Evolutionary conservation across 2,888 invertebrate species (phyloP), one percentile per base, ranked within the genome.

Genomic region (Schizaphis graminum): DNA sequence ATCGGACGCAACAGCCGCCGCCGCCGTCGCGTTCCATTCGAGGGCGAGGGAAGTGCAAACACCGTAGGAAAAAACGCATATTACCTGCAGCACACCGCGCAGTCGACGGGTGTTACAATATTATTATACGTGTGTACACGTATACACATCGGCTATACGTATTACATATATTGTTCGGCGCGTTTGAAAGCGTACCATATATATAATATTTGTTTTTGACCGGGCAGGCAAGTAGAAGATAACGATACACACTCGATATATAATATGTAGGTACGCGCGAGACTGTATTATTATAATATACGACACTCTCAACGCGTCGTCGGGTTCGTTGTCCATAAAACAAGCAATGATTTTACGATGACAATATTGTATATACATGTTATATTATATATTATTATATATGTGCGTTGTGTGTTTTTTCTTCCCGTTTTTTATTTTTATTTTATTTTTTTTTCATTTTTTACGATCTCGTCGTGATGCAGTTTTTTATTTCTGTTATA

Each of bases 21-120:
- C 53, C 53, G n/a, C 35, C 77, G 56, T 35, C 57, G 89, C 93
- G 93, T 93, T 93, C 93, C 93, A 93, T 93, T 93, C 89, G 93
- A 93, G 61, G 93, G 93, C 93, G 93, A 90, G 93, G 93, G 93
- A 93, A 93, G 86, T 61, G 93, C 93, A 93, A 93, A 93, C 93
- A 93, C 90, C 85, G 93, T 41, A 90, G 89, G 90, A 57, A 93
- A 93, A 92, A 90, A 93, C n/a, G 86, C 90, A 67, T 89, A 56
- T 92, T 89, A 89, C 89, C 89, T 53, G 77, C 89, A 89, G 86
- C 56, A 35, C 41, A 49, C 26, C 41, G 11, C 49, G 7, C 24
- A 13, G 47, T 11, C 44, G 44, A 10, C 28, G 44, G 26, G 41
- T 67, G 47, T 90, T 67, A 61, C 57, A 35, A 53, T 88, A 88